Evolutionary conservation across 2,888 invertebrate genomes (phyloP), one percentile per base, ranked within the genome.

Genomic region (Ormyrus rosae): DNA sequence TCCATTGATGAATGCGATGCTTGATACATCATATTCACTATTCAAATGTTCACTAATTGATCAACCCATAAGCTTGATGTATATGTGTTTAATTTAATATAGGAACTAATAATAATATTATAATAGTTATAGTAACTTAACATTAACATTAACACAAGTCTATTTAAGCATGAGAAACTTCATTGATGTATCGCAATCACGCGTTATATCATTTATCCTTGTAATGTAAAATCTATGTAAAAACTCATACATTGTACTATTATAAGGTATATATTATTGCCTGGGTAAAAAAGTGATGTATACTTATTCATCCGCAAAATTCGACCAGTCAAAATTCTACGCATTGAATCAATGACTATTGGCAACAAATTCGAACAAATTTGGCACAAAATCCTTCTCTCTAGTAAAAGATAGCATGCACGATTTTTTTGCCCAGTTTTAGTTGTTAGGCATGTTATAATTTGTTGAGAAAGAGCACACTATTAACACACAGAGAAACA

Each of bases 401-500:
- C 34, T 4, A 34, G 34, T 34, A 34, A 34, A 34, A 34, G 4
- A 34, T 34, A 34, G 34, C 3, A 34, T 34, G 34, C 34, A 34
- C 34, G 34, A 69, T 58, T 81, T 76, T 81, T 81, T 75, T 78
- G 10, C 58, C 75, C 81, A 73, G 58, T 72, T 60, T 55, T 78
- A 74, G 53, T 76, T 34, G 51, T 71, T 72, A 61, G 68, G 78
- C 72, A 79, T 81, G 78, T 72, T 51, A 63, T 78, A 58, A 70
- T 60, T 50, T 11, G 50, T 58, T 68, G 48, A 64, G 5, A 70
- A n/a, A 67, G 50, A 68, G 19, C n/a, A 77, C 73, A 76, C 76
- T 64, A 34, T 71, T 79, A 77, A 77, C 69, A 73, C 65, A 70
- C 70, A 80, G 46, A 76, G 2, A 69, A 74, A 70, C 58, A 55